Conservation (phyloP, 2,113 vertebrate species). For the Cochlearius cochlearius region DNA sequence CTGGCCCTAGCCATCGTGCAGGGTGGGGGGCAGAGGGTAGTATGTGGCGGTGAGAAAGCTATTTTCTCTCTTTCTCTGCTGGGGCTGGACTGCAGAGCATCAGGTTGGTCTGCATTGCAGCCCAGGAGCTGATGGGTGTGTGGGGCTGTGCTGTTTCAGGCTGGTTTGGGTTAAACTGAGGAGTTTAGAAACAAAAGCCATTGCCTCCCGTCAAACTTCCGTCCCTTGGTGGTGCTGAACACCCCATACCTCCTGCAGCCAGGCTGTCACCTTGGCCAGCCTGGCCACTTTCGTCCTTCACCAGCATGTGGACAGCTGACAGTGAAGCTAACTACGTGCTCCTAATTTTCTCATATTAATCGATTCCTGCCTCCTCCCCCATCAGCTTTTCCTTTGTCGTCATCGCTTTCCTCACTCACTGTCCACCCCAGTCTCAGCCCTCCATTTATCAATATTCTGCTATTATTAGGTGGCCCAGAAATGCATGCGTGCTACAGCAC, state of each 20-base stretch:
- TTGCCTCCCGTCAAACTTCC: neutral
- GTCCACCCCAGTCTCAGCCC: neutral
- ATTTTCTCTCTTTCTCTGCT: neutral
- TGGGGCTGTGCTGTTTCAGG: fast-evolving
- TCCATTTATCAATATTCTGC: neutral
- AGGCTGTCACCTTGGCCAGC: neutral
- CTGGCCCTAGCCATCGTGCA: neutral
- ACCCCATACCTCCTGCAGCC: neutral
- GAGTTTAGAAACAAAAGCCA: neutral
- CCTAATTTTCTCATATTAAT: neutral
- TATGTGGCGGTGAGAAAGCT: neutral
- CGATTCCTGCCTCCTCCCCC: neutral
- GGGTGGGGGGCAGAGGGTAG: neutral
- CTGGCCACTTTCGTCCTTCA: neutral
- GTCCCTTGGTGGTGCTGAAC: neutral
- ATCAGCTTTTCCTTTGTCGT: neutral
- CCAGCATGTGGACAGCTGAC: neutral
- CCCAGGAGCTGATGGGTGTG: neutral
- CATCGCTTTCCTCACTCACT: neutral
- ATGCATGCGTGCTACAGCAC: neutral
- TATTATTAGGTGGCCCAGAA: slow-evolving; percentile 33
- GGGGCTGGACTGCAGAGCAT: neutral
- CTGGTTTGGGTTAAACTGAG: neutral
- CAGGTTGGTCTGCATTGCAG: neutral
- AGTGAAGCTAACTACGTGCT: neutral